Percentiles rank a stretch among this genome's conserved stretches.
phyloP scores from a whole-genome alignment of 2,113 vertebrate genomes.

The Galbula dea region DNA sequence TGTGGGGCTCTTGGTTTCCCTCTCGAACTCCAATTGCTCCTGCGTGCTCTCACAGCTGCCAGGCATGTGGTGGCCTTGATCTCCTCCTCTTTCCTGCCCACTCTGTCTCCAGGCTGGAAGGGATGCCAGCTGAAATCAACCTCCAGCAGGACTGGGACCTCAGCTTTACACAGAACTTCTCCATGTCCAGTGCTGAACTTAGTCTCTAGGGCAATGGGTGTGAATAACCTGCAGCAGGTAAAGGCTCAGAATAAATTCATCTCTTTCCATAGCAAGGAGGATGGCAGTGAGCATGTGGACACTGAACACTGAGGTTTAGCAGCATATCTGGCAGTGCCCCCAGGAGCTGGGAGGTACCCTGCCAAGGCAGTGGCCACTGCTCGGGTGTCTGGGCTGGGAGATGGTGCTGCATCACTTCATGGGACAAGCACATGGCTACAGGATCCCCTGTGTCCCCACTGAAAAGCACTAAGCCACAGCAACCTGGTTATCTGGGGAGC shows the following conservation, averaged over 20 bases:
- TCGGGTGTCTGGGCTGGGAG: accelerated
- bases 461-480: not conserved
- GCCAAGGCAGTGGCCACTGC: not conserved
- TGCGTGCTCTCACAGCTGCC: accelerated
- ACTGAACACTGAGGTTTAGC: not conserved
- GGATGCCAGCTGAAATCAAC: not conserved
- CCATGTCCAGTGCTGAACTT: not conserved
- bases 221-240: not conserved
- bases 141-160: not conserved
- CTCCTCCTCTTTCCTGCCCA: not conserved
- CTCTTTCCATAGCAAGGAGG: not conserved
- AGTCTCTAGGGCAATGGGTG: accelerated
- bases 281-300: not conserved
- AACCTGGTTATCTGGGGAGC: accelerated
- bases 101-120: not conserved
- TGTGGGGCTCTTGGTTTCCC: accelerated
- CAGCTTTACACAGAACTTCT: not conserved
- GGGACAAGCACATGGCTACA: not conserved
- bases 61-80: not conserved
- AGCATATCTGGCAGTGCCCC: not conserved
- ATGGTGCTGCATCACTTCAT: not conserved
- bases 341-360: not conserved
- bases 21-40: not conserved
- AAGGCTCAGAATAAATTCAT: accelerated
- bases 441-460: not conserved